Percentiles rank a stretch among this genome's conserved stretches.
Evolutionary conservation across 2,797 vertebrate genomes (phyloP).

Genomic region (Pipistrellus kuhlii): DNA sequence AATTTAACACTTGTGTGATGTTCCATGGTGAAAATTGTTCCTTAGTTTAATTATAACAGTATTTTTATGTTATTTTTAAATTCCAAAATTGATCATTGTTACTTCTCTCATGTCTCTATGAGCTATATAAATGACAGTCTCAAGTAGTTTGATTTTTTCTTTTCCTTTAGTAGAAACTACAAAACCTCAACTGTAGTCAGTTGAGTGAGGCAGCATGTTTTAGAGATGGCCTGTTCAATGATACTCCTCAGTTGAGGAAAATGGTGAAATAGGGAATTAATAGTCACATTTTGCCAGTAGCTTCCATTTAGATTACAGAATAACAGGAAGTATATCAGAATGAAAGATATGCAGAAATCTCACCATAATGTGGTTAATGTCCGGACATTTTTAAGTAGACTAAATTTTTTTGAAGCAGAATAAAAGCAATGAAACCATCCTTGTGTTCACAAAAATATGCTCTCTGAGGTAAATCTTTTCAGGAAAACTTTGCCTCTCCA

Average conservation of each 20-base stretch:
- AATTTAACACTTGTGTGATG: background rate
- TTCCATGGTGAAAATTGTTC: background rate
- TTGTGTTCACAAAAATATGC: background rate
- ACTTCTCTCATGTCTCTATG: background rate
- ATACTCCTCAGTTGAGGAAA: background rate
- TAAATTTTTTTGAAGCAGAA: background rate
- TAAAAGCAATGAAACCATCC: background rate
- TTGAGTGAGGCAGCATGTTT: background rate
- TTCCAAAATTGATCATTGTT: background rate
- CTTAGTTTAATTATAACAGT: background rate
- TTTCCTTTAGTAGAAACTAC: background rate
- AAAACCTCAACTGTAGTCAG: background rate
- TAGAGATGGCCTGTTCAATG: background rate
- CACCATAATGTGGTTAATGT: background rate
- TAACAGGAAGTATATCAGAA: background rate
- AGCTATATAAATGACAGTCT: background rate
- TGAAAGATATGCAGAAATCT: background rate
- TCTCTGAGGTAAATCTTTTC: background rate
- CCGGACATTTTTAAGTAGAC: slow-evolving; percentile 21
- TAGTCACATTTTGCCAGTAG: background rate
- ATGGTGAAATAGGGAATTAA: slow-evolving; percentile 8
- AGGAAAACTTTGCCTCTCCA: background rate
- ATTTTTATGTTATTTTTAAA: slow-evolving; percentile 1
- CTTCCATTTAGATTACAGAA: slow-evolving; percentile 58
- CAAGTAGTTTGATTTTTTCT: background rate